Evolutionary conservation across 2,888 invertebrate genomes (phyloP).

Genomic region (Ophraella communa): DNA sequence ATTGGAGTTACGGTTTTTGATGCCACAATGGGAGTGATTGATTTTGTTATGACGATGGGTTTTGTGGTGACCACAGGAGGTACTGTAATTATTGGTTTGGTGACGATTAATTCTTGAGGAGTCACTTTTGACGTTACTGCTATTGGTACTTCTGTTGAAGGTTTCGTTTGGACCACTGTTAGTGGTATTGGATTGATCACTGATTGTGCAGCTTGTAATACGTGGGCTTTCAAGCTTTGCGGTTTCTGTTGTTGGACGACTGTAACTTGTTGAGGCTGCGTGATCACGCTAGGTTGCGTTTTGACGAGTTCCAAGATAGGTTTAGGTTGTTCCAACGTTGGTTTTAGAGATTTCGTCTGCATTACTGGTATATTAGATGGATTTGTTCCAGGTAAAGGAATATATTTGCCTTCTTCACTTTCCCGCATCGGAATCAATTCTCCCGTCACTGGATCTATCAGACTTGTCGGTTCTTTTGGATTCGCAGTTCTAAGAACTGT

Average conservation of each 20-base stretch:
- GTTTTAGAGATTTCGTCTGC: background rate
- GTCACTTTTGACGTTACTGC: constrained; percentile 10
- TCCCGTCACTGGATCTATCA: constrained; percentile 79
- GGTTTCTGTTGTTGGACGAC: constrained; percentile 56
- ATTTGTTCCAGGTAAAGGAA: constrained; percentile 62
- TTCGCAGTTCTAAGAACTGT: constrained; percentile 53
- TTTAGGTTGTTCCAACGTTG: constrained; percentile 1
- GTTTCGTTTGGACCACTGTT: constrained; percentile 26
- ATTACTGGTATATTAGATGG: constrained; percentile 24
- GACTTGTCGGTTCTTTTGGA: constrained; percentile 67
- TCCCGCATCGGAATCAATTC: constrained; percentile 73
- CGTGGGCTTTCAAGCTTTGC: constrained; percentile 70
- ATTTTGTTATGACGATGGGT: constrained; percentile 25
- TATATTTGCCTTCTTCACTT: constrained; percentile 73
- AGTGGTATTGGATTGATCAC: constrained; percentile 44
- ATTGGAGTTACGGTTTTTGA: constrained; percentile 25
- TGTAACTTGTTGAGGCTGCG: constrained; percentile 40
- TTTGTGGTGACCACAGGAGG: constrained; percentile 24
- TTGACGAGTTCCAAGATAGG: constrained; percentile 27
- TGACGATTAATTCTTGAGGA: constrained; percentile 19
- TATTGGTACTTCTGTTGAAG: constrained; percentile 2
- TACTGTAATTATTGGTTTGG: constrained; percentile 27
- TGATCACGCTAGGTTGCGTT: constrained; percentile 33
- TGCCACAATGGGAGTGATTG: constrained; percentile 26
- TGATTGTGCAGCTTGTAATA: constrained; percentile 61